Base-by-base conservation (phyloP, 2,888 invertebrate species). In the Dynastes tityus region DNA sequence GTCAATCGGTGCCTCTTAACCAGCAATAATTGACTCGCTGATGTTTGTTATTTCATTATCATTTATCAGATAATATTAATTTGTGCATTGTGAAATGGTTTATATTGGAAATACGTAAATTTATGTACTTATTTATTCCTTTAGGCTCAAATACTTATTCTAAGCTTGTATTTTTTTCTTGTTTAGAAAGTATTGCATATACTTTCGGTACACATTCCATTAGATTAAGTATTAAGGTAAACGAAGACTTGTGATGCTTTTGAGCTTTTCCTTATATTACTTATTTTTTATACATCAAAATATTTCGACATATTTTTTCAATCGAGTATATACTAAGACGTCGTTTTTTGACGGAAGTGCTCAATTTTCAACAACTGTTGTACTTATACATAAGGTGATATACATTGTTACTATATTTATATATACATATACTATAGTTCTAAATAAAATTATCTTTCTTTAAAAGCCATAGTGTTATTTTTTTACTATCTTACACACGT, bases 231-330 rank as follows among this genome's bases (percentile, higher is more conserved):
- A 70, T 68, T 80, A 79, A 78, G 79, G 65, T 64, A 53, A 53
- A 81, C 61, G 61, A 68, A 76, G 49, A 77, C 78, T 79, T 78
- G 79, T 78, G 79, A 74, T 80, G 81, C 81, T 81, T 80, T 78
- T 79, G 79, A 79, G 80, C 79, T 76, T 70, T 74, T 80, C 76
- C 75, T 61, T 71, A 29, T 55, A 53, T 67, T 64, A 45, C 27
- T 49, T 76, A 76, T 76, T 76, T 37, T 67, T 76, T 76, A 68
- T 68, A 68, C 58, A 55, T 29, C 67, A 68, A 68, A 76, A 68
- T 68, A 76, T 76, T 61, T 76, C 22, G 55, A 76, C 71, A 49
- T 73, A 71, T 51, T 78, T 58, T 78, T 73, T n/a, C 73, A 58
- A 58, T 64, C 63, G 51, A 71, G 70, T 67, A 67, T 68, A 61